Conservation (phyloP, 2,113 vertebrate species). For the Felis catus region DNA sequence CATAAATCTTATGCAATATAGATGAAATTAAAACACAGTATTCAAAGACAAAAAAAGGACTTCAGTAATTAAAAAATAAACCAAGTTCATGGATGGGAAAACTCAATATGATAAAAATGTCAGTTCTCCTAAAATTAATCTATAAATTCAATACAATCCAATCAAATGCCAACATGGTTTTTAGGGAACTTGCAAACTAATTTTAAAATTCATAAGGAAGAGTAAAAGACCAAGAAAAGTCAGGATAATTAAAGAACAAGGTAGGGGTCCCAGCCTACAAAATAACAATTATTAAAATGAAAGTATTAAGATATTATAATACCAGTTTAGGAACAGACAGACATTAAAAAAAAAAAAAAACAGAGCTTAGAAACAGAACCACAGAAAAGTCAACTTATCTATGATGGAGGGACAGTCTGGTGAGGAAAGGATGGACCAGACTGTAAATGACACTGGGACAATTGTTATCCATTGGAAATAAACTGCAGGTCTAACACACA, state of each 20-base stretch:
- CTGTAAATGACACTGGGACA: not conserved
- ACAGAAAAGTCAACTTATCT: not conserved
- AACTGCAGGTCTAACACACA: not conserved
- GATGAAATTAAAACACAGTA: not conserved
- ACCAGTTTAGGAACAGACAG: not conserved
- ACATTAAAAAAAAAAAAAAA: not conserved
- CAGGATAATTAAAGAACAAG: slow-evolving; percentile 21
- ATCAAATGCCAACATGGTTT: slow-evolving; percentile 48
- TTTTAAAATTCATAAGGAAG: slow-evolving; percentile 53
- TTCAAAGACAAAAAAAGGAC: slow-evolving; percentile 39
- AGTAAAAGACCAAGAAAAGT: not conserved
- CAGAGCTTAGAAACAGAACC: not conserved
- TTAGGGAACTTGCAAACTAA: slow-evolving; percentile 42
- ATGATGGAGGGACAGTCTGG: not conserved
- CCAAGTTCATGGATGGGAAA: slow-evolving; percentile 53
- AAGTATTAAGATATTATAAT: not conserved
- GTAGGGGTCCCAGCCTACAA: not conserved
- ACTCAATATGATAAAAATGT: slow-evolving; percentile 59
- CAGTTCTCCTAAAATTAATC: slow-evolving; percentile 66
- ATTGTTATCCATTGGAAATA: not conserved
- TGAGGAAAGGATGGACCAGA: not conserved
- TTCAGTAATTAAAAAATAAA: slow-evolving; percentile 59
- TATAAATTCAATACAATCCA: slow-evolving; percentile 52
- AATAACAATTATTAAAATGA: not conserved
- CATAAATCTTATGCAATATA: not conserved